Evolutionary conservation across 1,140 invertebrate species (phyloP), one percentile per base, ranked within the genome.

Genomic region (Phocides pigmalion): DNA sequence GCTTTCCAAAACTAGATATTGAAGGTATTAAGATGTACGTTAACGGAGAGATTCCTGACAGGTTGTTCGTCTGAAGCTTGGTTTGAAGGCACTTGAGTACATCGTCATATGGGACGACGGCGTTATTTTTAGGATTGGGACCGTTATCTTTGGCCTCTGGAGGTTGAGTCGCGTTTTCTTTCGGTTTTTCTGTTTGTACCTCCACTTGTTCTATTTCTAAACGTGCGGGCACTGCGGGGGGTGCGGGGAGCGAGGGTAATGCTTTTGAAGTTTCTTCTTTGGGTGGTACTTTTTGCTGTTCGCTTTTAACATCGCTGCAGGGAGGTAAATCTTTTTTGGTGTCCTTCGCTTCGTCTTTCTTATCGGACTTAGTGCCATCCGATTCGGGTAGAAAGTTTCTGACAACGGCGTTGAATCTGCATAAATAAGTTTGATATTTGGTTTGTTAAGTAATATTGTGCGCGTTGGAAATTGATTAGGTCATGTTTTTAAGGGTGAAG

Each of bases 351-450:
- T 68, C 64, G 4, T 62, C 49, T 70, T 74, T 72, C 58, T 70
- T 65, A 4, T 47, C 37, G 28, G 61, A 8, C 37, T 65, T 66
- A 14, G 54, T 49, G n/a, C 20, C 44, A 17, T 76, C 73, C 15
- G 65, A 56, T 62, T 70, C 64, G 4, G 84, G 81, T 28, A 82
- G 67, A 51, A 85, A 80, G 44, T 84, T 86, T 67, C 75, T 87
- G 0, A 89, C 86, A 4, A 90, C 67, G 11, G 85, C 88, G 22
- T 89, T 90, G 20, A 90, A 90, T 59, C 88, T 90, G 61, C 2
- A 25, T 9, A 20, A 49, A 5, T 22, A 22, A 20, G n/a, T 39
- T 3, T 28, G 25, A 8, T 28, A n/a, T n/a, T n/a, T n/a, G n/a
- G n/a, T n/a, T n/a, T n/a, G n/a, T n/a, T n/a, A n/a, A n/a, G n/a